Percentiles rank a stretch among this genome's conserved stretches.
Evolutionary conservation across 2,113 vertebrate species (phyloP).

Genomic region (Vulpes vulpes): DNA sequence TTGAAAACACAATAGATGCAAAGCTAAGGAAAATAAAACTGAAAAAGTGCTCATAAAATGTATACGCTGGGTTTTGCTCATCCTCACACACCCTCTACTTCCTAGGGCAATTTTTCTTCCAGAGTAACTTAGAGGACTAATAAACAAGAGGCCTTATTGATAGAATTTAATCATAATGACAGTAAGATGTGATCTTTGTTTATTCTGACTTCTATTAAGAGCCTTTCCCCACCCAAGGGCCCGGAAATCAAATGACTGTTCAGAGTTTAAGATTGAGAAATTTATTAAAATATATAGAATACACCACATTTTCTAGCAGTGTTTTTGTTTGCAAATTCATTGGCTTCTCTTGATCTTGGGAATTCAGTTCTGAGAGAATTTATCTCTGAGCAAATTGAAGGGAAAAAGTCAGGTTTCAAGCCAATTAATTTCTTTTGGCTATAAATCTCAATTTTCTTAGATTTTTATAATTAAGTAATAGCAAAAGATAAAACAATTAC

Average conservation of each 20-base stretch:
- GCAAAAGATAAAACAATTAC: conserved; percentile 1
- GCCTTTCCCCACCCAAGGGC: neutral
- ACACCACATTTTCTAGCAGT: neutral
- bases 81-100: neutral
- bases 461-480: neutral
- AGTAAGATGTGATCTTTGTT: neutral
- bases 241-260: conserved; percentile 6
- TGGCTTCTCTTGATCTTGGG: neutral
- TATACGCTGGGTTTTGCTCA: neutral
- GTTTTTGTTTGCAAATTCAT: conserved; percentile 34
- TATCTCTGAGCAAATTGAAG: conserved; percentile 14
- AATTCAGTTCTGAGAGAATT: neutral
- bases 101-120: conserved; percentile 20
- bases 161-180: neutral
- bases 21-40: conserved; percentile 11
- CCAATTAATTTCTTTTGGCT: conserved; percentile 43
- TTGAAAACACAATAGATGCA: neutral
- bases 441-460: neutral
- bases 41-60: neutral
- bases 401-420: neutral
- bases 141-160: neutral
- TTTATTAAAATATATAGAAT: conserved; percentile 19
- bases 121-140: neutral
- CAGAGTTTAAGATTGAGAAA: conserved; percentile 24
- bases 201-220: neutral